Conservation (phyloP, 2,888 invertebrate genomes). For the Hipparchia sbordonii region DNA sequence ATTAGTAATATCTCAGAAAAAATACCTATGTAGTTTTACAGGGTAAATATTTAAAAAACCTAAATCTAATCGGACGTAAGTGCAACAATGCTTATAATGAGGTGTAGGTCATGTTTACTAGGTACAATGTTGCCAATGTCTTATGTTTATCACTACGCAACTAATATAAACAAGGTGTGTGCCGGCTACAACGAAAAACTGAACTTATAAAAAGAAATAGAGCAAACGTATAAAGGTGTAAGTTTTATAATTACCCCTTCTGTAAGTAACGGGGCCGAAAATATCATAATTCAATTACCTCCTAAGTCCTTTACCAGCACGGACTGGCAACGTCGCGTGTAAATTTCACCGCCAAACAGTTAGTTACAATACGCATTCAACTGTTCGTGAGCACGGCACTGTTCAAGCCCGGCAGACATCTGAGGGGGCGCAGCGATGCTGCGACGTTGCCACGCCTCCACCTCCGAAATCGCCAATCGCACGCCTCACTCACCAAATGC, state of each 20-base stretch:
- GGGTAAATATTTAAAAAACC: too few relatives aligned
- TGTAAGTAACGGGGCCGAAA: conserved; percentile 38
- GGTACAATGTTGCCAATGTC: conserved; percentile 1
- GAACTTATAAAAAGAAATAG: background rate
- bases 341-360: conserved; percentile 67
- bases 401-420: conserved; percentile 64
- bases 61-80: too few relatives aligned
- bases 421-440: conserved; percentile 61
- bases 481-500: conserved; percentile 45
- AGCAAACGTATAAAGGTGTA: conserved; percentile 33
- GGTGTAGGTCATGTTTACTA: background rate
- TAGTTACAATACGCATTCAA: conserved; percentile 77
- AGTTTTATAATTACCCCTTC: conserved; percentile 31
- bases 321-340: conserved; percentile 70
- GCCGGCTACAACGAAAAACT: background rate
- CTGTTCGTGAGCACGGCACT: conserved; percentile 76
- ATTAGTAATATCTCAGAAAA: too few relatives aligned
- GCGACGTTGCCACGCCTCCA: conserved; percentile 70
- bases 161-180: background rate
- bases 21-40: too few relatives aligned
- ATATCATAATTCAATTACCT: conserved; percentile 64
- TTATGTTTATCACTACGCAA: conserved; percentile 7
- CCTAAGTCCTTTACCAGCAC: conserved; percentile 58
- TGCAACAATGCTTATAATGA: too few relatives aligned
- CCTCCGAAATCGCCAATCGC: conserved; percentile 58